Percentiles rank a stretch among this genome's conserved stretches.
Evolutionary conservation across 2,797 vertebrate species (phyloP).

Genomic region (Parambassis ranga): DNA sequence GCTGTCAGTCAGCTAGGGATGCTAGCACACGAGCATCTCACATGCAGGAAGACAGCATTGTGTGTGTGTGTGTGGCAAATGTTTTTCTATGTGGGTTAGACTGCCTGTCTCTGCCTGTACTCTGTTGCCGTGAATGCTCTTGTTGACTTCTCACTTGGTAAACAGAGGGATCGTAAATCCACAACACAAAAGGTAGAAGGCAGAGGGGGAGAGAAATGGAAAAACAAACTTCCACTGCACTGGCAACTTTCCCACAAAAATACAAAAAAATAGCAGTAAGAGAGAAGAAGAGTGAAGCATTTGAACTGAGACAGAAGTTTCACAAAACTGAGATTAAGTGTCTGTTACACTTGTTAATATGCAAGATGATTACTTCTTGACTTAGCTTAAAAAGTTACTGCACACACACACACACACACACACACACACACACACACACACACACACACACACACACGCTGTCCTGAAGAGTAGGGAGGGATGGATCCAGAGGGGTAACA

Average conservation of each 20-base stretch:
- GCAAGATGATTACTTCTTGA: slow-evolving; percentile 28
- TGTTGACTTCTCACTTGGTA: slow-evolving; percentile 64
- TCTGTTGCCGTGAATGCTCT: slow-evolving; percentile 45
- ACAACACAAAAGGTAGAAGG: slow-evolving; percentile 50
- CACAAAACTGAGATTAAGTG: slow-evolving; percentile 7
- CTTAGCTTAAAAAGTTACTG: slow-evolving; percentile 33
- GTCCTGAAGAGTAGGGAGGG: slow-evolving; percentile 20
- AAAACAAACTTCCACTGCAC: slow-evolving; percentile 45
- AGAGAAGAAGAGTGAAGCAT: slow-evolving; percentile 7
- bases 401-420: not conserved
- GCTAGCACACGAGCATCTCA: slow-evolving; percentile 46
- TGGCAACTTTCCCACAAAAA: slow-evolving; percentile 54
- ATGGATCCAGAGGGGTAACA: slow-evolving; percentile 39
- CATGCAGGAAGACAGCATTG: slow-evolving; percentile 31
- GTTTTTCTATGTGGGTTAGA: slow-evolving; percentile 43
- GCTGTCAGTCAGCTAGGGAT: slow-evolving; percentile 52
- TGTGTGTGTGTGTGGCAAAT: not conserved
- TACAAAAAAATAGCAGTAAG: slow-evolving; percentile 16
- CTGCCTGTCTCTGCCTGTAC: slow-evolving; percentile 43
- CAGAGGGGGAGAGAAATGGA: slow-evolving; percentile 27
- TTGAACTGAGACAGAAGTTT: slow-evolving; percentile 34
- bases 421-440: not conserved
- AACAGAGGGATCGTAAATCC: slow-evolving; percentile 66
- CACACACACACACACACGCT: slow-evolving; percentile 8
- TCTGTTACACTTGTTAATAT: slow-evolving; percentile 32